phyloP scores from a whole-genome alignment of 1,140 invertebrate species.

The Panagrolaimus sp. region DNA sequence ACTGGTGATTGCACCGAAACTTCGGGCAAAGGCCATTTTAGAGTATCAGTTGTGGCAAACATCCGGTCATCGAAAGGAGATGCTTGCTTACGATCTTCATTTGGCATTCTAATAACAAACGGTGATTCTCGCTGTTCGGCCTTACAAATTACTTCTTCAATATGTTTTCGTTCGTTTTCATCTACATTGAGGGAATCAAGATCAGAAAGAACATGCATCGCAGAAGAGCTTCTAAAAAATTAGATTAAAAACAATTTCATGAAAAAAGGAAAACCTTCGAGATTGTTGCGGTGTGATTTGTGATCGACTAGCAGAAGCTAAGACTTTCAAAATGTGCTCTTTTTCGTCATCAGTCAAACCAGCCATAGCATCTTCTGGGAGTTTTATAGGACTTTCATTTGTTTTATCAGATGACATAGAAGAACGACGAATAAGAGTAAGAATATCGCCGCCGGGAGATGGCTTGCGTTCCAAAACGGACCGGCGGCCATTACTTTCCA shows the following conservation, averaged over 20 bases:
- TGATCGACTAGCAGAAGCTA: conserved; percentile 22
- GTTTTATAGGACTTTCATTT: background rate
- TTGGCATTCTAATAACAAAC: conserved; percentile 14
- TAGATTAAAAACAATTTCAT: conserved; percentile 15
- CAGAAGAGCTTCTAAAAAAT: conserved; percentile 33
- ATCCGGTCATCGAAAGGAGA: background rate
- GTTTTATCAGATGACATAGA: conserved; percentile 15
- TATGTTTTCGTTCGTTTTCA: conserved; percentile 28
- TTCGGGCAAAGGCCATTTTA: background rate
- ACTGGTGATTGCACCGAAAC: background rate
- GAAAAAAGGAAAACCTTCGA: conserved; percentile 15
- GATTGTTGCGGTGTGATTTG: conserved; percentile 17
- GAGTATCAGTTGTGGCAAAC: background rate
- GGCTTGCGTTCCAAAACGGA: background rate
- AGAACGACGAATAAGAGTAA: conserved; percentile 20
- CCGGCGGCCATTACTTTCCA: background rate
- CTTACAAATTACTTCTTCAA: conserved; percentile 29
- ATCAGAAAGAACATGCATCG: conserved; percentile 21
- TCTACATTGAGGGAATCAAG: conserved; percentile 15
- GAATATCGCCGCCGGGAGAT: conserved; percentile 19
- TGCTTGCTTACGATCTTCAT: background rate
- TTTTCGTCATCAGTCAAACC: conserved; percentile 29
- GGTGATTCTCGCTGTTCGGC: conserved; percentile 24
- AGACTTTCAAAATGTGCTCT: conserved; percentile 33
- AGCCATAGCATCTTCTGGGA: conserved; percentile 28